A percentile compares a stretch with the other conserved stretches of the same genome.
Conservation (phyloP, 1,140 invertebrate genomes). For the Ladona fulva region DNA sequence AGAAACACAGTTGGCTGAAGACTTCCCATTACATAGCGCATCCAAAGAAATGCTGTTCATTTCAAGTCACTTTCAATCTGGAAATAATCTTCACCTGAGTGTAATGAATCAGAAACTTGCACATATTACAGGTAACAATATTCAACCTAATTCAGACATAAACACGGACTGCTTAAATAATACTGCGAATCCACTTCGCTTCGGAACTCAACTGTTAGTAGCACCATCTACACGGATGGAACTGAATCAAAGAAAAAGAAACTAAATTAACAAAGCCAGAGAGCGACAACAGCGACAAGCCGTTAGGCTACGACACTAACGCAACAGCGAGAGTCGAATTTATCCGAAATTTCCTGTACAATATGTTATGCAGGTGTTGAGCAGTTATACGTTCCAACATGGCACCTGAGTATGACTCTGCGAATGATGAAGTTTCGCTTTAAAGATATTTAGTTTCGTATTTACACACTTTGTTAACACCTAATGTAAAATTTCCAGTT, state of each 20-base stretch:
- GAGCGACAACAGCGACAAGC: too few relatives aligned
- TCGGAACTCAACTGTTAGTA: background rate
- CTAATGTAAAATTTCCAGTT: background rate
- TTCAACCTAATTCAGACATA: background rate
- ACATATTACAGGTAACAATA: background rate
- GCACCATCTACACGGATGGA: background rate
- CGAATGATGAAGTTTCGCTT: background rate
- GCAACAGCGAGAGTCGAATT: background rate
- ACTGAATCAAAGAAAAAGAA: background rate
- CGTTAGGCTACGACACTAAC: background rate
- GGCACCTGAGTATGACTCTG: background rate
- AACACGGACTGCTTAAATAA: background rate
- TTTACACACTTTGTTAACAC: background rate
- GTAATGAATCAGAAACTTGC: background rate
- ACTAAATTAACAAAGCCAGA: too few relatives aligned
- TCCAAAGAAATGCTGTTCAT: background rate
- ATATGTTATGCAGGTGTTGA: background rate
- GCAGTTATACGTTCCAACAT: background rate
- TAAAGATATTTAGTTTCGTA: too few relatives aligned
- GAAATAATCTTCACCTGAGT: background rate
- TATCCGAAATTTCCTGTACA: background rate
- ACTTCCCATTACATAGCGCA: background rate
- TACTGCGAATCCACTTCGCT: background rate
- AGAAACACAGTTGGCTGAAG: background rate
- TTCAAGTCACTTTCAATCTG: background rate